Percentiles rank a stretch among this genome's conserved stretches.
phyloP scores from a whole-genome alignment of 2,888 invertebrate species.

The Drosophila birchii region DNA sequence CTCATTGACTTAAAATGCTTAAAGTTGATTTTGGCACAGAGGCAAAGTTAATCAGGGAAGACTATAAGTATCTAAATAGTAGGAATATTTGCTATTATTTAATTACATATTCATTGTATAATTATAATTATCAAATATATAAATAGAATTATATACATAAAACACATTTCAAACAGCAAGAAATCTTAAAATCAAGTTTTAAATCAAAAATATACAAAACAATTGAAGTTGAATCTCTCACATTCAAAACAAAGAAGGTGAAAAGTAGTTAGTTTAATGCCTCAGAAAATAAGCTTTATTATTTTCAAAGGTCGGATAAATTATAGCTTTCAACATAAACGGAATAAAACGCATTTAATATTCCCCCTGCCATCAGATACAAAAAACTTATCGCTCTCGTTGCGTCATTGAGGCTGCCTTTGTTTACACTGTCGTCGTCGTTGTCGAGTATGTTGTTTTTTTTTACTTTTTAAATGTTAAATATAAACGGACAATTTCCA shows the following conservation, averaged over 20 bases:
- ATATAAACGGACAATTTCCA: constrained; percentile 43
- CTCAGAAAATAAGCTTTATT: constrained; percentile 4
- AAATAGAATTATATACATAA: too few relatives aligned
- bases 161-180: neutral
- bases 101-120: neutral
- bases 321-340: constrained; percentile 12
- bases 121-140: neutral
- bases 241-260: neutral
- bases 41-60: neutral
- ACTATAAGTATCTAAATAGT: neutral
- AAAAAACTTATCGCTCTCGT: constrained; percentile 14
- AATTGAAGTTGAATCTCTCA: neutral
- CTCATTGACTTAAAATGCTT: constrained; percentile 21
- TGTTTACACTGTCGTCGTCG: constrained; percentile 14
- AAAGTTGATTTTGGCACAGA: constrained; percentile 19
- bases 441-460: neutral
- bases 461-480: constrained; percentile 34
- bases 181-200: too few relatives aligned
- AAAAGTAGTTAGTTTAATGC: neutral
- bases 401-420: constrained; percentile 34
- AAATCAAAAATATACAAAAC: neutral
- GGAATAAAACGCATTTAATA: constrained; percentile 27
- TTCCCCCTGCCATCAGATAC: constrained; percentile 2
- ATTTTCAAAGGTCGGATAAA: constrained; percentile 8
- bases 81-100: neutral